Evolutionary conservation across 2,113 vertebrate genomes (phyloP), one percentile per base, ranked within the genome.

Genomic region (Myrmecobius fasciatus): DNA sequence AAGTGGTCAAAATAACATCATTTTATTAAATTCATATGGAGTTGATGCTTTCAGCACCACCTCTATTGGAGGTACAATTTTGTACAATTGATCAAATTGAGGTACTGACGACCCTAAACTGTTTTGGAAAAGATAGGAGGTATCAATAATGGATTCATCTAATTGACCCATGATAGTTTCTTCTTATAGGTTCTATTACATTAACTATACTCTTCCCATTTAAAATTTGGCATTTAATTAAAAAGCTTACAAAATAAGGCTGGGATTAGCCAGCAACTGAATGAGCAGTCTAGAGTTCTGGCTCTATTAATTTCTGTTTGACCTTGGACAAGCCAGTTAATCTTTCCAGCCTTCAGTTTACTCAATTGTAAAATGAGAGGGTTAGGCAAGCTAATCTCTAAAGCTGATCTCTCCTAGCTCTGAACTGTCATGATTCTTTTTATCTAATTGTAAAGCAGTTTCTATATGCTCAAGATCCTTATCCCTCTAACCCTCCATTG

Each of bases 191-290:
- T 94, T 96, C 96, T 93, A 94, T 94, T 93, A 95, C 48, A 91
- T 96, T 36, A 94, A 47, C 20, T 94, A 90, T 52, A 53, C 11
- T 51, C 67, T 75, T 94, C 92, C 93, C 56, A 75, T 93, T 96
- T 96, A 94, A 95, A 97, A 53, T 60, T 25, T 93, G 94, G 48
- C 54, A 94, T 89, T 95, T 89, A 75, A 95, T 92, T 67, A 4
- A 96, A 95, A 95, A 51, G 83, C 53, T 75, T 94, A 28, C 49
- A 91, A 83, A 95, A 48, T 46, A 52, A 83, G 67, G 88, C 95
- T 94, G 3, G 0, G 89, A 51, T 95, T 89, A 94, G 91, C 43
- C 25, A 91, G 52, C 92, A 91, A 90, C 24, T 94, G 5, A 0
- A 3, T 52, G 36, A 12, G 53, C 88, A 75, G 14, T 28, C 3